Evolutionary conservation across 1,140 invertebrate genomes (phyloP).

Genomic region (Chymomyza costata): DNA sequence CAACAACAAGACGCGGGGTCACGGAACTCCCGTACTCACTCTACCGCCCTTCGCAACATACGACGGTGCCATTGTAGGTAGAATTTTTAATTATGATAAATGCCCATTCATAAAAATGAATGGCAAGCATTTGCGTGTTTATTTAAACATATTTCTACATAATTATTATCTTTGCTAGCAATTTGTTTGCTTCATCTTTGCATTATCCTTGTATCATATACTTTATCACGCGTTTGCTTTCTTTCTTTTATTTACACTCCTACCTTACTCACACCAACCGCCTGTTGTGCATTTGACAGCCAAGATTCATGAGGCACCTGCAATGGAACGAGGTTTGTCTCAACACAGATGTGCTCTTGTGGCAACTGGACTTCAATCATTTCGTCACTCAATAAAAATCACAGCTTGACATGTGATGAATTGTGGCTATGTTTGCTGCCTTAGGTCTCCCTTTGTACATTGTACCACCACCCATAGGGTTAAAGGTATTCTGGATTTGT

Average conservation of each 20-base stretch:
- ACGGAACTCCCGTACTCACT: conserved; percentile 11
- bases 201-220: too few species aligned
- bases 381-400: conserved; percentile 67
- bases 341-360: conserved; percentile 60
- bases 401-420: conserved; percentile 61
- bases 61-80: too few species aligned
- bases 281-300: conserved; percentile 32
- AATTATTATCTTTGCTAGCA: conserved; percentile 45
- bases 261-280: not conserved
- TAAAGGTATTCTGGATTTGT: too few species aligned
- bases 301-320: conserved; percentile 58
- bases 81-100: conserved; percentile 73
- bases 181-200: conserved; percentile 40
- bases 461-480: too few species aligned
- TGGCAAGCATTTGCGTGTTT: conserved; percentile 51
- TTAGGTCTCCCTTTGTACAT: too few species aligned
- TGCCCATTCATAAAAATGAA: conserved; percentile 65
- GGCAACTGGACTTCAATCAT: conserved; percentile 64
- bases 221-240: too few species aligned
- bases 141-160: conserved; percentile 44
- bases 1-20: not conserved
- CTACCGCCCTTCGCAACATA: conserved; percentile 5
- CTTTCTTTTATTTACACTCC: too few species aligned
- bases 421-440: conserved; percentile 50
- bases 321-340: not conserved